Evolutionary conservation across 2,888 invertebrate species (phyloP), one percentile per base, ranked within the genome.

Genomic region (Hanleya hanleyi): DNA sequence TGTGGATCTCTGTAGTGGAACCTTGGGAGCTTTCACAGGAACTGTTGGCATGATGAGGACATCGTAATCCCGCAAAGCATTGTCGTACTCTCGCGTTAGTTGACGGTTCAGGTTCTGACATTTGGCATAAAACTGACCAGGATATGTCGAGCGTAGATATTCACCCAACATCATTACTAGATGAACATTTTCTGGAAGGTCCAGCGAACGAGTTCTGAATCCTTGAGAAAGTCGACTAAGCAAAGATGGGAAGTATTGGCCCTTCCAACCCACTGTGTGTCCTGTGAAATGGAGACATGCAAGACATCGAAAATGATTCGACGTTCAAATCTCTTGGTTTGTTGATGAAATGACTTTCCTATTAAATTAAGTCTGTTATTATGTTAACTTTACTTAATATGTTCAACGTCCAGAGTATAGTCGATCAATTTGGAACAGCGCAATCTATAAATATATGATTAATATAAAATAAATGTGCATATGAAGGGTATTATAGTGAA

Each of bases 31-130:
- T 22, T 71, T 74, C 50, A 62, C 73, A 12, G 81, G 75, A 33
- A 81, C 38, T 9, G 86, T 86, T n/a, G 86, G 86, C 83, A 86
- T 82, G 9, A 87, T 71, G 7, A 87, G 69, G 49, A 85, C 84
- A 51, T 87, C 85, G 71, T 78, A 83, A 33, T 78, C 70, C 26
- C 71, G 61, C 61, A 86, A 76, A 15, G 74, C 77, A 9, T 78
- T 68, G 49, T 87, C 77, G 64, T 86, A 86, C 4, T 75, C 79
- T 35, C 64, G 50, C 2, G 71, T 74, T 9, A 85, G 67, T 6
- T 67, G 65, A 29, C 74, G 61, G 6, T 67, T 41, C 47, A 81
- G 51, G 72, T 84, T 86, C 33, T 76, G 75, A 0, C 77, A 79
- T 57, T 83, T 85, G 15, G 78, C 74, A 69, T 79, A 81, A 67